These are phyloP conservation scores for Eonycteris spelaea DNA, from an alignment of 2,113 vertebrate genomes.

Conservation along the genomic window DNA sequence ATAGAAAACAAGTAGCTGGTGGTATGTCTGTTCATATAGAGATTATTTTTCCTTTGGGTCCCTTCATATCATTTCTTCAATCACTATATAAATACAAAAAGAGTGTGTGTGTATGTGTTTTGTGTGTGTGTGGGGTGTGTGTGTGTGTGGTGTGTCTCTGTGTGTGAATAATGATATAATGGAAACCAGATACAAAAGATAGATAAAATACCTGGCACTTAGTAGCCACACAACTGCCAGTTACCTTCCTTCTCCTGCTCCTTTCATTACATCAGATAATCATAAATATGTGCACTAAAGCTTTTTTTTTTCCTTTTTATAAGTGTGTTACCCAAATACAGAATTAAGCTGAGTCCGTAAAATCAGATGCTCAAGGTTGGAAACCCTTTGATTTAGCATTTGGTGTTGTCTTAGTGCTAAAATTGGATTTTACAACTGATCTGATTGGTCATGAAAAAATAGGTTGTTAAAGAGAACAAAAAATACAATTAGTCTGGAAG, in stretches of 20 bases:
- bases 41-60: background rate
- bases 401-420: background rate
- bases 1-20: background rate
- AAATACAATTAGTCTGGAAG: slow-evolving; percentile 33
- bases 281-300: background rate
- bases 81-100: background rate
- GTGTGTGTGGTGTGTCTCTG: background rate
- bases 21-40: background rate
- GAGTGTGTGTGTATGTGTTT: background rate
- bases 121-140: background rate
- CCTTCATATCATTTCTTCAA: background rate
- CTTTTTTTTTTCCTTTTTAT: background rate
- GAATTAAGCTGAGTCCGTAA: background rate
- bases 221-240: background rate
- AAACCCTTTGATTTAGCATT: background rate
- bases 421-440: background rate
- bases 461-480: slow-evolving; percentile 26
- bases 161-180: background rate
- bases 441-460: slow-evolving; percentile 13
- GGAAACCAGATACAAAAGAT: background rate
- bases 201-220: background rate
- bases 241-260: background rate
- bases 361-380: background rate
- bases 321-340: background rate
- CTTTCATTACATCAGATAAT: background rate